Percentiles rank a stretch among this genome's conserved stretches.
phyloP scores from a whole-genome alignment of 2,888 invertebrate species.

The Taphrorychus bicolor region DNA sequence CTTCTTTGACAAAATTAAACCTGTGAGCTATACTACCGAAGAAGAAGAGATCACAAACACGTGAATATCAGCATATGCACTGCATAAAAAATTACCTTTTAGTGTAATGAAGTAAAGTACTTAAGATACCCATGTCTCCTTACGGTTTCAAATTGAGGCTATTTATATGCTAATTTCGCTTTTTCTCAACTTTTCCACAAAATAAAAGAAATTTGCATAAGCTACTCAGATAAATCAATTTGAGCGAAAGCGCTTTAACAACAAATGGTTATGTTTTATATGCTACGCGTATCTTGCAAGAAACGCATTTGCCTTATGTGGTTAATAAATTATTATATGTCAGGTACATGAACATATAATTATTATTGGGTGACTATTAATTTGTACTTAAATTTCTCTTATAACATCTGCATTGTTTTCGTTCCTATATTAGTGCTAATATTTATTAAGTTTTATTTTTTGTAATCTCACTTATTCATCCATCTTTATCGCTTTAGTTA shows the following conservation, averaged over 20 bases:
- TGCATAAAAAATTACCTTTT: background rate
- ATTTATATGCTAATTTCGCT: conserved; percentile 2
- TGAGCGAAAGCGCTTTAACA: conserved; percentile 5
- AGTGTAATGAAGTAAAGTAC: too few species aligned
- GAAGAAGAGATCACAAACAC: too few species aligned
- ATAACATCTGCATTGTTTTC: too few species aligned
- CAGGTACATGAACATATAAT: too few species aligned
- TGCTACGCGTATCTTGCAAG: background rate
- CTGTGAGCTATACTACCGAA: too few species aligned
- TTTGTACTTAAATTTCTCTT: conserved; percentile 3
- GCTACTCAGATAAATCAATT: conserved; percentile 2
- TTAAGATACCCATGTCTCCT: background rate
- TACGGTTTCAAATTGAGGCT: background rate
- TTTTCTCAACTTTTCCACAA: background rate
- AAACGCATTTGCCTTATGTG: background rate
- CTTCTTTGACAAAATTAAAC: too few species aligned
- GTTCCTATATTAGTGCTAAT: too few species aligned
- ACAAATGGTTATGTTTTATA: background rate
- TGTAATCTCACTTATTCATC: too few species aligned
- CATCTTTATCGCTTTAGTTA: too few species aligned
- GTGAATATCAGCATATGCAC: too few species aligned
- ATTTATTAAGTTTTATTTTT: too few species aligned
- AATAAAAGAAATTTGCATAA: conserved; percentile 4
- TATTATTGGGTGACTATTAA: background rate
- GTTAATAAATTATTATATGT: too few species aligned